A percentile compares a stretch with the other conserved stretches of the same genome.
These are phyloP conservation scores for Rhincodon typus DNA, from an alignment of 2,797 vertebrate genomes.

Conservation along the genomic window DNA sequence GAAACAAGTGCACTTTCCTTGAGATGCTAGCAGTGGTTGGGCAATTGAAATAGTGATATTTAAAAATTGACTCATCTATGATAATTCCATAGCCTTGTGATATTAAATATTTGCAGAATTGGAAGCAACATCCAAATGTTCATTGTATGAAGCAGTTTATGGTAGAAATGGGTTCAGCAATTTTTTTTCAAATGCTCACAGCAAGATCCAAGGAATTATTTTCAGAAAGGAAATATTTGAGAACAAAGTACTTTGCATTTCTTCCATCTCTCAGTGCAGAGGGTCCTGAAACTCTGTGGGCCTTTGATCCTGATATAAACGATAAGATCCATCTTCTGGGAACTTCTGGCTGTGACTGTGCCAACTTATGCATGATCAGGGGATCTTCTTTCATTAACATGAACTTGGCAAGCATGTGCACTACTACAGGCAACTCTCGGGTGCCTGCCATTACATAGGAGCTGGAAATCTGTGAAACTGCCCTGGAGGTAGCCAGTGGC, in stretches of 20 bases:
- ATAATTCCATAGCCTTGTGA: not conserved
- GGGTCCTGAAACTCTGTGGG: not conserved
- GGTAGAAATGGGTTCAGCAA: not conserved
- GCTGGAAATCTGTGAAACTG: not conserved
- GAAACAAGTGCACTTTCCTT: not conserved
- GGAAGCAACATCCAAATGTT: not conserved
- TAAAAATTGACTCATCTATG: not conserved
- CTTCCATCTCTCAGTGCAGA: not conserved
- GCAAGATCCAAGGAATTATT: slow-evolving; percentile 7
- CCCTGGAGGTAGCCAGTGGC: not conserved
- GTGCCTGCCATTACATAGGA: not conserved
- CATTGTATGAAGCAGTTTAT: not conserved
- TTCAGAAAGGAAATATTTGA: slow-evolving; percentile 10
- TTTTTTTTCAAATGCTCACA: not conserved
- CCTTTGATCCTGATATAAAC: slow-evolving; percentile 26
- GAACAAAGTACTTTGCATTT: not conserved
- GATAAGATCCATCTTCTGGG: not conserved
- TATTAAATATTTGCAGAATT: not conserved
- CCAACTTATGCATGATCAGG: not conserved
- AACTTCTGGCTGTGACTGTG: not conserved
- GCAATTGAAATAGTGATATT: not conserved
- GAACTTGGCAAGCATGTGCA: not conserved
- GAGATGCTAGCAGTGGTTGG: not conserved
- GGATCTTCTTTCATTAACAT: not conserved
- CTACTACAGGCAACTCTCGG: too few relatives aligned